phyloP scores from a whole-genome alignment of 1,140 invertebrate genomes.

The Macrostomum lignano region DNA sequence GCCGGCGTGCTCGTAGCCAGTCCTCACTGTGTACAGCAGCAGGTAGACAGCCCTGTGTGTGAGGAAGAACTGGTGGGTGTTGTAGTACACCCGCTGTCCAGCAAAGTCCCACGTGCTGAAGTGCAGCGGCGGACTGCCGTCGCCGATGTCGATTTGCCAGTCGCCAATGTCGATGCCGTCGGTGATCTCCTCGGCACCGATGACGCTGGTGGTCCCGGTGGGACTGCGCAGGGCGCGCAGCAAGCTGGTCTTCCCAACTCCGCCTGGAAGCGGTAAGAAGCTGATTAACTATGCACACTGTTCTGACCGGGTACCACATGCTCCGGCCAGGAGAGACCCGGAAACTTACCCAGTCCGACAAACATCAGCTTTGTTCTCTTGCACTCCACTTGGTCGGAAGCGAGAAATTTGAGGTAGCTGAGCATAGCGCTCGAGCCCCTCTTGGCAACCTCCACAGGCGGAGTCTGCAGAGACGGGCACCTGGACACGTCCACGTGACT shows the following conservation, averaged over 20 bases:
- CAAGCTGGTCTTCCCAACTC: slow-evolving; percentile 23
- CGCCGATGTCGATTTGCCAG: slow-evolving; percentile 12
- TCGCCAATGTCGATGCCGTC: slow-evolving; percentile 21
- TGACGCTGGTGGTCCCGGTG: slow-evolving; percentile 10
- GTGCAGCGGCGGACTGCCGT: slow-evolving; percentile 5
- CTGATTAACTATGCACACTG: no score
- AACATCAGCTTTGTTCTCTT: slow-evolving; percentile 25
- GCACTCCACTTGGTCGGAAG: slow-evolving; percentile 14
- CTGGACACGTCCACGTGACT: no score
- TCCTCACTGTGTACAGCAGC: slow-evolving; percentile 22
- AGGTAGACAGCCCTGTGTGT: slow-evolving; percentile 20
- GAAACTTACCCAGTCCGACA: no score
- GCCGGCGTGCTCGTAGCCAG: slow-evolving; percentile 19
- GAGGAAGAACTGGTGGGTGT: slow-evolving; percentile 11
- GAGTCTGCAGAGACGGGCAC: slow-evolving; percentile 20
- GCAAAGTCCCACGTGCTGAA: slow-evolving; percentile 12
- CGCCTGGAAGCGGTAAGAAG: no score
- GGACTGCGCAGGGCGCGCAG: slow-evolving; percentile 3
- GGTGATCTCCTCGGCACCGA: slow-evolving; percentile 11
- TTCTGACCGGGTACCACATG: no score
- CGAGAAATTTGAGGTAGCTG: slow-evolving; percentile 15
- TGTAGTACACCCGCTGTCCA: slow-evolving; percentile 13
- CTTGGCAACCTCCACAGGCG: slow-evolving; percentile 18
- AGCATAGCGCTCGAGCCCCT: slow-evolving; percentile 15
- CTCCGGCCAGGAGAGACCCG: no score